Conservation (phyloP, 2,888 invertebrate species). For the Drosophila mimetica region DNA sequence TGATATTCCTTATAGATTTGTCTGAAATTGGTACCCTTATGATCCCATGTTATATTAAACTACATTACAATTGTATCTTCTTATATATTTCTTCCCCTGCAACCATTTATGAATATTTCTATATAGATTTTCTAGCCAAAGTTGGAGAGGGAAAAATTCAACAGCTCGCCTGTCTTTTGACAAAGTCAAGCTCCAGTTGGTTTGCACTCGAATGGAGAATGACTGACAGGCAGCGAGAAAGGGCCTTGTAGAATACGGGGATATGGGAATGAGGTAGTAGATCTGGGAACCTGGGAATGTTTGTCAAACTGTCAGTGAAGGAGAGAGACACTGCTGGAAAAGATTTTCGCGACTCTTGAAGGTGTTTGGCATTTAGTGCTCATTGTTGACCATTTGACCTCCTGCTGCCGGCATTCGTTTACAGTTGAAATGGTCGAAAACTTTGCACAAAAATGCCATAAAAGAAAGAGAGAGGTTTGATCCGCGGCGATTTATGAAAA, state of each 20-base stretch:
- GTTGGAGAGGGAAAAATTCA: conserved; percentile 32
- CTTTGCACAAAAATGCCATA: conserved; percentile 77
- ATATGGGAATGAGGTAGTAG: conserved; percentile 14
- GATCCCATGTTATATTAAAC: too few relatives aligned
- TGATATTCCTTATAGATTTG: too few relatives aligned
- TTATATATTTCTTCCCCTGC: not conserved
- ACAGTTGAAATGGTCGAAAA: conserved; percentile 48
- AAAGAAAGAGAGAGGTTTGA: conserved; percentile 48
- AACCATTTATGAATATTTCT: conserved; percentile 9
- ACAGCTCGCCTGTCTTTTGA: conserved; percentile 61
- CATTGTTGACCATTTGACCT: conserved; percentile 75
- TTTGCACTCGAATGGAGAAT: conserved; percentile 48
- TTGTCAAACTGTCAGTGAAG: conserved; percentile 53
- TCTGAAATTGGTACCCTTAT: too few relatives aligned
- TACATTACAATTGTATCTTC: too few relatives aligned
- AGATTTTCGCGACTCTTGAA: conserved; percentile 32
- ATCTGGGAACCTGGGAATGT: conserved; percentile 28
- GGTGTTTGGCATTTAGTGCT: conserved; percentile 64
- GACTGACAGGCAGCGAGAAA: conserved; percentile 58
- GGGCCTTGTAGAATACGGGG: conserved; percentile 4
- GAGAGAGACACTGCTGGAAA: conserved; percentile 1
- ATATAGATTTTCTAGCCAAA: conserved; percentile 51
- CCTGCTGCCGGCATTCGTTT: conserved; percentile 9
- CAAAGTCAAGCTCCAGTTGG: conserved; percentile 67
- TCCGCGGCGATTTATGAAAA: conserved; percentile 68